Evolutionary conservation across 2,113 vertebrate species (phyloP).

Genomic region (Thunnus maccoyii): DNA sequence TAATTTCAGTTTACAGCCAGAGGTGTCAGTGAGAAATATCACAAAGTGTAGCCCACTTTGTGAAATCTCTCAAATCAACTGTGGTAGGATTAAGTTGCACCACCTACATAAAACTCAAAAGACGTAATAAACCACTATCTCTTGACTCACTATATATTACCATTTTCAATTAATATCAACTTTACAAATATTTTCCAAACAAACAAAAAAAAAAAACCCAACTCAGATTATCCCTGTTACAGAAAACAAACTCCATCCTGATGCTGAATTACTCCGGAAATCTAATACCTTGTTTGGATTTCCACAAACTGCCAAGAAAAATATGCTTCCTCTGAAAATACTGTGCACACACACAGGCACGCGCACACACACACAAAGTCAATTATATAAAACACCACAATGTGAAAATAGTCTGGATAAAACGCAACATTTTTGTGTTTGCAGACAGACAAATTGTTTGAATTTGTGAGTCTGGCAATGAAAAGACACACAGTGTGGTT

Average conservation of each 20-base stretch:
- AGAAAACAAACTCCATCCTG: constrained; percentile 45
- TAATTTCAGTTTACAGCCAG: too few relatives aligned
- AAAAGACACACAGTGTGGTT: constrained; percentile 42
- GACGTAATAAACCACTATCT: not conserved
- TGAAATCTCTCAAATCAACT: too few relatives aligned
- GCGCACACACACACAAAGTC: not conserved
- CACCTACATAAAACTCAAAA: too few relatives aligned
- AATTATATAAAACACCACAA: constrained; percentile 29
- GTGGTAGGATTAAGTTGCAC: too few relatives aligned
- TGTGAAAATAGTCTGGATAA: constrained; percentile 23
- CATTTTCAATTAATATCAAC: constrained; percentile 1
- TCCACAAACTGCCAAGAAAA: constrained; percentile 48
- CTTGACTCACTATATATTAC: not conserved
- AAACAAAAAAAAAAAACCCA: not conserved
- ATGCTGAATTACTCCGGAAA: constrained; percentile 39
- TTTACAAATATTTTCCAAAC: not conserved
- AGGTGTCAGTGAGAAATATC: too few relatives aligned
- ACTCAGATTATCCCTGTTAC: constrained; percentile 1
- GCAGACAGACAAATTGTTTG: constrained; percentile 52
- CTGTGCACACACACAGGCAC: not conserved
- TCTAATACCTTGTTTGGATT: constrained; percentile 42
- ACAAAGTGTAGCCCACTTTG: too few relatives aligned
- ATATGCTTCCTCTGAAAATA: constrained; percentile 25
- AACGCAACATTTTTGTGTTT: constrained; percentile 12
- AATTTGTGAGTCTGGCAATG: constrained; percentile 38